Conservation (phyloP, 1,140 invertebrate genomes). For the Brachionus paranguensis region DNA sequence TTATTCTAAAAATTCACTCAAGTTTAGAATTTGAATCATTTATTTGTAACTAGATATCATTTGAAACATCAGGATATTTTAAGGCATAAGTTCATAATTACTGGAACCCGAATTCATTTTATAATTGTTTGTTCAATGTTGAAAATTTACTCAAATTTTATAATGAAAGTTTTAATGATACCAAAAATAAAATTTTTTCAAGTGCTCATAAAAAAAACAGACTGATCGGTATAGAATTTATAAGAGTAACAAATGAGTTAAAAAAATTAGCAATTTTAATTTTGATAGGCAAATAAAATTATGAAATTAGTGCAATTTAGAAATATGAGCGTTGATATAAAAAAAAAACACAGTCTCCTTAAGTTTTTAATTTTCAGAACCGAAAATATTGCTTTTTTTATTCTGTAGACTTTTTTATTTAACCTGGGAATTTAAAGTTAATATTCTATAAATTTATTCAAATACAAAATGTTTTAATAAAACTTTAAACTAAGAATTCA, state of each 20-base stretch:
- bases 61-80: too few relatives aligned
- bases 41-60: background rate
- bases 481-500: background rate
- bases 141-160: background rate
- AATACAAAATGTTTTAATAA: background rate
- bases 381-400: background rate
- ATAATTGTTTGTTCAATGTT: too few relatives aligned
- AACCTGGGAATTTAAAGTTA: background rate
- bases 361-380: background rate
- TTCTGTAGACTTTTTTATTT: background rate
- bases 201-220: background rate
- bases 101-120: background rate
- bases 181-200: background rate
- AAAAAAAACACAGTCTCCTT: background rate
- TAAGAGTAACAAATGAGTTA: background rate
- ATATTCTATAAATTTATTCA: background rate
- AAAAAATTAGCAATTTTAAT: background rate
- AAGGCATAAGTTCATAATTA: background rate
- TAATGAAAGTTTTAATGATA: background rate
- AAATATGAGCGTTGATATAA: background rate
- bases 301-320: conserved; percentile 5
- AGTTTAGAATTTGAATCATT: background rate
- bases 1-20: too few relatives aligned
- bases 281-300: conserved; percentile 11
- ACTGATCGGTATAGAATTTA: background rate